Conservation (phyloP, 2,888 invertebrate genomes). For the Allophyes oxyacanthae region DNA sequence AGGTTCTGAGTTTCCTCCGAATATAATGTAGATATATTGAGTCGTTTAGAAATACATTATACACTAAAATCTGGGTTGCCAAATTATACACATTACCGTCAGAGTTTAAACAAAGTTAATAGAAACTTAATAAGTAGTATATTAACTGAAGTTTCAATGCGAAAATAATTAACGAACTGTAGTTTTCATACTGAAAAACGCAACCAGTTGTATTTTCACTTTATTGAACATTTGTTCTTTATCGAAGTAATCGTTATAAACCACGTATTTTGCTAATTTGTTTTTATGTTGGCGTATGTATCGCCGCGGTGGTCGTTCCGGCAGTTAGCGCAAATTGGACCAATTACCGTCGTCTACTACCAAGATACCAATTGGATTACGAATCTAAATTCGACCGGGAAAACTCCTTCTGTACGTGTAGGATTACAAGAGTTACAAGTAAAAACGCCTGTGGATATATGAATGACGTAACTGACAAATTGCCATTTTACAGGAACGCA, state of each 20-base stretch:
- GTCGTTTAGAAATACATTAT: too few relatives aligned
- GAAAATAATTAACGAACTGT: slow-evolving; percentile 27
- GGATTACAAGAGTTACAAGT: slow-evolving; percentile 27
- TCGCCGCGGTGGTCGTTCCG: slow-evolving; percentile 66
- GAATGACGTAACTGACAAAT: too few relatives aligned
- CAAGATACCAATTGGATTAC: slow-evolving; percentile 76
- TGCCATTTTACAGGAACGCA: too few relatives aligned
- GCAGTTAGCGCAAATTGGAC: slow-evolving; percentile 76
- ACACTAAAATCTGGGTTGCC: too few relatives aligned
- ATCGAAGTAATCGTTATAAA: slow-evolving; percentile 35
- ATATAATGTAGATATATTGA: too few relatives aligned
- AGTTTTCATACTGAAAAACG: slow-evolving; percentile 28
- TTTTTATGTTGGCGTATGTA: slow-evolving; percentile 55
- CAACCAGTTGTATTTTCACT: slow-evolving; percentile 27
- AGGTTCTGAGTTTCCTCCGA: too few relatives aligned
- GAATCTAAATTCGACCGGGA: slow-evolving; percentile 65
- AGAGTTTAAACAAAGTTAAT: slow-evolving; percentile 17
- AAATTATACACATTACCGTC: slow-evolving; percentile 7
- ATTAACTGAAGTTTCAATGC: slow-evolving; percentile 23
- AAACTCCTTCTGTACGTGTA: slow-evolving; percentile 54
- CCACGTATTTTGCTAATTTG: slow-evolving; percentile 55
- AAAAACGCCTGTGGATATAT: slow-evolving; percentile 1
- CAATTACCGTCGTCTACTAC: slow-evolving; percentile 71
- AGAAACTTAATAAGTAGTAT: slow-evolving; percentile 18
- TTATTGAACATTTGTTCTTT: slow-evolving; percentile 37